Evolutionary conservation across 2,797 vertebrate genomes (phyloP), one percentile per base, ranked within the genome.

Genomic region (Pyrocephalus nanus): DNA sequence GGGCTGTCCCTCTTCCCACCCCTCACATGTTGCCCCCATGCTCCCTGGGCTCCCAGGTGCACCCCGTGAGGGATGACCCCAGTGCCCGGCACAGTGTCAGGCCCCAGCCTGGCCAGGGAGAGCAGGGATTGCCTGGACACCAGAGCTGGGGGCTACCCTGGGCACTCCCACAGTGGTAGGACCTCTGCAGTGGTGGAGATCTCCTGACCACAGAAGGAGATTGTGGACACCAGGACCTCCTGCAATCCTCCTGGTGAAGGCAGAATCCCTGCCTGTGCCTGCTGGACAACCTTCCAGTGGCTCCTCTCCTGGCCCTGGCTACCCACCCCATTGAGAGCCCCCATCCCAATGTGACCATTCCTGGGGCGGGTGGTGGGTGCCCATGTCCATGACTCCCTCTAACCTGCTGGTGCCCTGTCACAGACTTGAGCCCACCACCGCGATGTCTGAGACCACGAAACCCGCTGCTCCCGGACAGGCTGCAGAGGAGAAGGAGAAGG

Each of bases 401-500:
- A 66, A 95, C 53, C 40, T 57, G 32, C 54, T 36, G 62, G 21
- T 21, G 30, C 55, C 51, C 42, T 40, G 36, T 20, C 25, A 30
- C 81, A 96, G 93, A 88, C 84, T 88, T n/a, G 83, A 93, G 77
- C 86, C 71, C 81, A 98, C 96, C 97, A 97, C 98, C 96, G 96
- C 96, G 96, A 99, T 99, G 99, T 99, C 99, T 97, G 99, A 99
- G 98, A 98, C 98, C 97, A 95, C 98, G 1, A 86, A 94, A 70
- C 76, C 87, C 2, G 5, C 93, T 11, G 96, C 96, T 45, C 97
- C 98, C 79, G 98, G 97, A 98, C 99, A 98, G 93, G 98, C 98
- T 93, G 96, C 93, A 3, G 98, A 99, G 40, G 96, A 98, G 97
- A 99, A 99, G 98, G 98, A 98, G 93, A 99, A 99, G 97, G 98